phyloP scores from a whole-genome alignment of 92 coral and sea anemone genomes.

The Porites lobata region DNA sequence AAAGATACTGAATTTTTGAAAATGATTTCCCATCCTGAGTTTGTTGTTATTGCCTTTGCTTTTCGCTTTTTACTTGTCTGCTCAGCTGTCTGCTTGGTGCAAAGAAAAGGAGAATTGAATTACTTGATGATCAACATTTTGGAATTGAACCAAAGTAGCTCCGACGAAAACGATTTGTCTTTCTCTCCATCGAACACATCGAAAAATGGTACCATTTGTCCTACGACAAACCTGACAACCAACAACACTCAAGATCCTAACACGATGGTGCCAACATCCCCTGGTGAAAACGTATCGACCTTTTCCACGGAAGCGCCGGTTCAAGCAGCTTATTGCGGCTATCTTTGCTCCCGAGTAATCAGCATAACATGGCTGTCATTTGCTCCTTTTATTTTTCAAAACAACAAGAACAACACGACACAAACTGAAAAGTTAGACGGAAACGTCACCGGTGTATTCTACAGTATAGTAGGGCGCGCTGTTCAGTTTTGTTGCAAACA shows the following conservation, averaged over 20 bases:
- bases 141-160: neutral
- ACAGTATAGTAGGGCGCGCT: conserved; percentile 8
- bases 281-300: neutral
- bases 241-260: neutral
- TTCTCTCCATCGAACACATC: too few relatives aligned
- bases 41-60: neutral
- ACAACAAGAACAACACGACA: neutral
- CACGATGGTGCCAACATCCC: neutral
- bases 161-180: neutral
- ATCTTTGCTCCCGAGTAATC: neutral
- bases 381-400: conserved; percentile 7
- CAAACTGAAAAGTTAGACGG: neutral
- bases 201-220: neutral
- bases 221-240: neutral
- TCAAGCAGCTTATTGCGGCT: neutral
- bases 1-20: neutral
- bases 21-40: neutral
- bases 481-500: conserved; percentile 21
- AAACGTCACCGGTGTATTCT: neutral
- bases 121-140: conserved; percentile 24
- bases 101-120: neutral
- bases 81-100: neutral
- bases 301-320: neutral
- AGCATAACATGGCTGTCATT: conserved; percentile 14
- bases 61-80: neutral